Percentiles rank a stretch among this genome's conserved stretches.
Conservation (phyloP, 2,797 vertebrate genomes). For the Schizothorax lantsangensis region DNA sequence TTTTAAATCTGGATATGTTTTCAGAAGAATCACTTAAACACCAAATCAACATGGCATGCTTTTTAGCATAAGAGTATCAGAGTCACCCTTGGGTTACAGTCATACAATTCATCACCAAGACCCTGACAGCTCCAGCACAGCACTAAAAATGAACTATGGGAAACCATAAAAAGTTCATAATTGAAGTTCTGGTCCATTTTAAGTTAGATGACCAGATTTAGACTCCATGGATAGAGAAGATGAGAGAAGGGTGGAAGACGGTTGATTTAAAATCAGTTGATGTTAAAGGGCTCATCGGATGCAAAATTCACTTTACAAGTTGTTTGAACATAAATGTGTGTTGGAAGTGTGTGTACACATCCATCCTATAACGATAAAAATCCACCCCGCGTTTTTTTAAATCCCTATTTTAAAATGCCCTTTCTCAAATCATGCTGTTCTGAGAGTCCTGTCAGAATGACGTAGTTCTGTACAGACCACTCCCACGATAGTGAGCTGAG, state of each 20-base stretch:
- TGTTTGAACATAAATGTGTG: too few species aligned
- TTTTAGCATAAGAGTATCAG: not conserved
- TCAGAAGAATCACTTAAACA: not conserved
- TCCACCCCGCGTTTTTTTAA: too few species aligned
- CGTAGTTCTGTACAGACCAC: too few species aligned
- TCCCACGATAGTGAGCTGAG: too few species aligned
- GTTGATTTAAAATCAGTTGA: constrained; percentile 32
- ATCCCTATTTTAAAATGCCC: too few species aligned
- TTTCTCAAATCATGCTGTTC: too few species aligned
- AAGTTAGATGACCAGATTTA: constrained; percentile 23
- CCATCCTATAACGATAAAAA: too few species aligned
- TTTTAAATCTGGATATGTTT: not conserved
- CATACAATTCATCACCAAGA: constrained; percentile 27
- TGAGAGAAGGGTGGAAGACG: constrained; percentile 21
- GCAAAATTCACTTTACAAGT: too few species aligned
- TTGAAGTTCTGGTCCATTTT: constrained; percentile 32
- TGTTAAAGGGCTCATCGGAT: not conserved
- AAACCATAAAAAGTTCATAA: constrained; percentile 52
- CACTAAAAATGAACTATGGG: constrained; percentile 54
- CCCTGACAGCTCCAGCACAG: not conserved
- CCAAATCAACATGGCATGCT: not conserved
- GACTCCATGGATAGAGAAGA: constrained; percentile 12
- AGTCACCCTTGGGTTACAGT: constrained; percentile 16
- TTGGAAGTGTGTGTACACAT: too few species aligned
- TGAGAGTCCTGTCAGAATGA: too few species aligned